These are phyloP conservation scores for Climacteris rufus DNA, from an alignment of 2,113 vertebrate genomes.

Conservation along the genomic window DNA sequence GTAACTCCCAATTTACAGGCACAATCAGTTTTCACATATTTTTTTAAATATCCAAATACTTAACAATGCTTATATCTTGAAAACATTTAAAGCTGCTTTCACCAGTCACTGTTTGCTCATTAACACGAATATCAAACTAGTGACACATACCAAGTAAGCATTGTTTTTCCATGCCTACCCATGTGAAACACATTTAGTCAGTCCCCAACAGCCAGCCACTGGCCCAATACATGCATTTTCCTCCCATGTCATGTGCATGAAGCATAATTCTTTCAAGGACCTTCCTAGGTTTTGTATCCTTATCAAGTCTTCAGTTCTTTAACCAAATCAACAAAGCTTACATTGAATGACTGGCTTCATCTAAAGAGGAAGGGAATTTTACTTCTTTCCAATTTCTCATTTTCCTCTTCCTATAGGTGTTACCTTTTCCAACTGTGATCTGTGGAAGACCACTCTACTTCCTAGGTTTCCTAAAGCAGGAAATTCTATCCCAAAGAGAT, in stretches of 20 bases:
- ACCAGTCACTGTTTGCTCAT: not conserved
- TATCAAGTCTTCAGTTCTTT: not conserved
- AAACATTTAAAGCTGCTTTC: not conserved
- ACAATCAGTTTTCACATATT: not conserved
- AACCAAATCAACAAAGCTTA: not conserved
- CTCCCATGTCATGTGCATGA: too few species aligned
- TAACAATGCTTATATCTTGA: not conserved
- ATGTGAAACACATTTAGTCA: not conserved
- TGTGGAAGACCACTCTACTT: not conserved
- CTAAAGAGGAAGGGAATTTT: not conserved
- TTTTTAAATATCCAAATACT: not conserved
- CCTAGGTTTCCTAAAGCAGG: not conserved
- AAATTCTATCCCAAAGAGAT: not conserved
- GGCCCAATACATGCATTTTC: not conserved
- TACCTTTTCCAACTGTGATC: not conserved
- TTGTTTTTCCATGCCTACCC: not conserved
- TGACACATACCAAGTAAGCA: fast-evolving
- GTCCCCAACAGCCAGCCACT: not conserved
- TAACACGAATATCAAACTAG: not conserved
- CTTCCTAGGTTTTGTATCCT: not conserved
- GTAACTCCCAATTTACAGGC: not conserved
- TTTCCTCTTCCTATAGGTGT: not conserved
- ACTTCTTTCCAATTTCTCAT: not conserved
- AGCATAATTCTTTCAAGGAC: not conserved
- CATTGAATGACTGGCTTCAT: not conserved